Evolutionary conservation across 2,113 vertebrate genomes (phyloP).

Genomic region (Smithornis capensis): DNA sequence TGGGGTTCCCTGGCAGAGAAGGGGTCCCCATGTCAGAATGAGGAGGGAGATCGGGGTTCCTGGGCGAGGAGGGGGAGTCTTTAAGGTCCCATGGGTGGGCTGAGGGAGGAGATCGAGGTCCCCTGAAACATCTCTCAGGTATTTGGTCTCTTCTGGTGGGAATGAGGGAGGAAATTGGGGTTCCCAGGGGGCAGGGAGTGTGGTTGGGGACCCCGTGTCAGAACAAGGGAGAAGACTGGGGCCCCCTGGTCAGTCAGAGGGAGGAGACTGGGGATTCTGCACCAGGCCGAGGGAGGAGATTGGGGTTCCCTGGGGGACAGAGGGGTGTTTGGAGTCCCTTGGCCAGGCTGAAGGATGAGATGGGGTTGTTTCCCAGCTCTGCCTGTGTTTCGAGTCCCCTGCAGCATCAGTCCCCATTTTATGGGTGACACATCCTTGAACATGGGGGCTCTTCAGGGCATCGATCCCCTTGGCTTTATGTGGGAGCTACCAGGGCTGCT

Average conservation of each 20-base stretch:
- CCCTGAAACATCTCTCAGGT: too few species aligned
- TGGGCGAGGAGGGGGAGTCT: background rate
- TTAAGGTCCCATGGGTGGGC: accelerated
- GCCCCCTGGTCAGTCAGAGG: too few species aligned
- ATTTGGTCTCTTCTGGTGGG: too few species aligned
- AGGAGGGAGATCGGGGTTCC: background rate
- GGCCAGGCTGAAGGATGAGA: background rate
- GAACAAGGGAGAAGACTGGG: background rate
- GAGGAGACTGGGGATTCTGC: background rate
- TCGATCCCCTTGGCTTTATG: background rate
- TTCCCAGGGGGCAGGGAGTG: too few species aligned
- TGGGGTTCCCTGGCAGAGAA: background rate
- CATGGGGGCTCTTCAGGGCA: too few species aligned
- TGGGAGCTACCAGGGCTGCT: background rate
- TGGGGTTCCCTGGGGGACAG: too few species aligned
- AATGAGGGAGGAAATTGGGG: too few species aligned
- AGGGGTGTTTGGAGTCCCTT: too few species aligned
- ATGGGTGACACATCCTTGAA: background rate
- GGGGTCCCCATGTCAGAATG: too few species aligned
- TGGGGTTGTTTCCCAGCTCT: background rate
- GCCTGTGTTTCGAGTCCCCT: background rate
- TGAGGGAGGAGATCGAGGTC: background rate
- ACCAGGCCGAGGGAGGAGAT: background rate
- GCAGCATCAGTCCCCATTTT: background rate
- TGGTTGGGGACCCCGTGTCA: background rate